phyloP scores from a whole-genome alignment of 2,888 invertebrate genomes.

The Lithophane ornitopus region DNA sequence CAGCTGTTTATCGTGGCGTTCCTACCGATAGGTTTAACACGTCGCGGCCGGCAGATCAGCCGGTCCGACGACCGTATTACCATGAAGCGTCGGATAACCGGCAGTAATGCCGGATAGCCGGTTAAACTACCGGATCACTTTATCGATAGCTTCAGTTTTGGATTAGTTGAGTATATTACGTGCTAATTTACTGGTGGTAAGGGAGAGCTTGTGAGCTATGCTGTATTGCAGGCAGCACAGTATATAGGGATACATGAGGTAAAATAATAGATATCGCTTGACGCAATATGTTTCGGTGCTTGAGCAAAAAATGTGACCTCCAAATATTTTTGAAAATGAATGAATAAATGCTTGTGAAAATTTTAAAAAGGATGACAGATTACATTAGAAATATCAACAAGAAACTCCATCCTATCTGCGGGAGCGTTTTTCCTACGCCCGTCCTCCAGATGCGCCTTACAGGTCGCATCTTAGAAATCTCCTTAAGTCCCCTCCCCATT shows the following conservation, averaged over 20 bases:
- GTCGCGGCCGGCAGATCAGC: conserved; percentile 48
- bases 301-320: no score
- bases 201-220: conserved; percentile 1
- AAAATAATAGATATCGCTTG: no score
- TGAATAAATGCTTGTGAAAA: not conserved
- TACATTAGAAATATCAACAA: not conserved
- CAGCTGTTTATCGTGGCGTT: conserved; percentile 25
- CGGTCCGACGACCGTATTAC: conserved; percentile 55
- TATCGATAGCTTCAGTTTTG: conserved; percentile 60
- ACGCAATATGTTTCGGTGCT: not conserved
- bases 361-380: not conserved
- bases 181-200: conserved; percentile 50
- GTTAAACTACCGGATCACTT: conserved; percentile 50
- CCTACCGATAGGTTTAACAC: conserved; percentile 52
- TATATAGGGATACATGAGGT: not conserved
- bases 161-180: conserved; percentile 52
- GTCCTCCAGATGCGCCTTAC: no score
- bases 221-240: not conserved
- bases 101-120: conserved; percentile 40
- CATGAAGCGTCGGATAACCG: conserved; percentile 43
- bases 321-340: not conserved
- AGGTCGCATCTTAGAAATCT: no score
- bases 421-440: no score
- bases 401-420: no score
- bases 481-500: no score